Conservation (phyloP, 53 echinoderm and acorn worm species). For the Stichopus horrens region DNA sequence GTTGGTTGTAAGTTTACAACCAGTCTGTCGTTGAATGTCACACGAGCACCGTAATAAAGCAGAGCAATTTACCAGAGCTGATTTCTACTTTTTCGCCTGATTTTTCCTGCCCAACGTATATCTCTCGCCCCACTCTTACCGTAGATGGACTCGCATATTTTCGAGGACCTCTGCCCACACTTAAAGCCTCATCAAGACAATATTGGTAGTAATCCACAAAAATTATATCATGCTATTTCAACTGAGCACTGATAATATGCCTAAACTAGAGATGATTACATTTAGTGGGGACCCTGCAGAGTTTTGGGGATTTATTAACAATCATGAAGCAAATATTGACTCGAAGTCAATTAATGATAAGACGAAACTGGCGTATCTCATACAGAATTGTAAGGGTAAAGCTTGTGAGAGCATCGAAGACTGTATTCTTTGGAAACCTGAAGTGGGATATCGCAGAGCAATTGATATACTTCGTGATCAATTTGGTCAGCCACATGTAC, state of each 20-base stretch:
- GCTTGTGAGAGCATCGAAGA: slow-evolving; percentile 52
- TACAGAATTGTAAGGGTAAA: slow-evolving; percentile 54
- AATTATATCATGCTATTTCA: slow-evolving; percentile 1
- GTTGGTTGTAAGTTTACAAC: too few relatives aligned
- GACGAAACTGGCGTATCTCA: slow-evolving; percentile 43
- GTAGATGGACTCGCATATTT: too few relatives aligned
- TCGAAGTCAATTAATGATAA: slow-evolving; percentile 26
- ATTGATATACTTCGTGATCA: slow-evolving; percentile 44
- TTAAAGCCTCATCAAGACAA: too few relatives aligned
- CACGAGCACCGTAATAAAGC: too few relatives aligned
- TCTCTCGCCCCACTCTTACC: too few relatives aligned
- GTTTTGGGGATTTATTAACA: slow-evolving; percentile 45
- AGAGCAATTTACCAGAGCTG: too few relatives aligned
- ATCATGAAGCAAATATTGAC: slow-evolving; percentile 46
- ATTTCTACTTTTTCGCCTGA: too few relatives aligned
- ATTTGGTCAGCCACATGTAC: slow-evolving; percentile 58
- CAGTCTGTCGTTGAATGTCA: too few relatives aligned
- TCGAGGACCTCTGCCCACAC: too few relatives aligned
- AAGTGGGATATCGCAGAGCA: slow-evolving; percentile 38
- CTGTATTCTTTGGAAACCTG: slow-evolving; percentile 42
- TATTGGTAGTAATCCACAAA: not conserved
- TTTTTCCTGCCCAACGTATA: too few relatives aligned
- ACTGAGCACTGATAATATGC: slow-evolving; percentile 55
- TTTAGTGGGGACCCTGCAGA: slow-evolving; percentile 54
- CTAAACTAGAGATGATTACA: slow-evolving; percentile 51